Conservation (phyloP, 2,113 vertebrate species). For the Cricetomys ansorgei region DNA sequence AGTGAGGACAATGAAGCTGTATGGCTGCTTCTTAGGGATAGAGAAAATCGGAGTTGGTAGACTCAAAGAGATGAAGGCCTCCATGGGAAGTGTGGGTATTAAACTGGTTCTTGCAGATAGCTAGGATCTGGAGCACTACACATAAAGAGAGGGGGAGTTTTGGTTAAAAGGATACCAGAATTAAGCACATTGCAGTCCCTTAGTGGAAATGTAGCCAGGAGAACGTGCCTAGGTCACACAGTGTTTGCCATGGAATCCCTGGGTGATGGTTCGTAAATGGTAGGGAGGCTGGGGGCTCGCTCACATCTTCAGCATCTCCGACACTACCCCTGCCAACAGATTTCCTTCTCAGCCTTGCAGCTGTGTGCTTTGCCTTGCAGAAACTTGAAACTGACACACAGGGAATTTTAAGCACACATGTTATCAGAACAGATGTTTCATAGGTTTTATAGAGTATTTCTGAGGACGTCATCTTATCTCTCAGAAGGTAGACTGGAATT, state of each 20-base stretch:
- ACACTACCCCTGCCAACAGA: constrained; percentile 33
- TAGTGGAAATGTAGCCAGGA: not conserved
- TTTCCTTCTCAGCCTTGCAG: constrained; percentile 63
- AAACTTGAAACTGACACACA: constrained; percentile 65
- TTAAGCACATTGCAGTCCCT: not conserved
- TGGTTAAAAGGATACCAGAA: not conserved
- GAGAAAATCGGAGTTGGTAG: not conserved
- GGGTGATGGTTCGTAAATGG: not conserved
- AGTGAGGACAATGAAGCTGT: not conserved
- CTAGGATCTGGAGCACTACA: not conserved
- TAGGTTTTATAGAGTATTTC: not conserved
- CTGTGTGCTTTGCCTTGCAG: constrained; percentile 46
- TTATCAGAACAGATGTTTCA: constrained; percentile 80
- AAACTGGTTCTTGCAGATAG: not conserved
- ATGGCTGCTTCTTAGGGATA: not conserved
- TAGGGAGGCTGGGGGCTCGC: not conserved
- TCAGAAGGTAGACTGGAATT: constrained; percentile 64
- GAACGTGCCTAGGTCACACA: not conserved
- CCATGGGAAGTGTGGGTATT: not conserved
- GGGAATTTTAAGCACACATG: constrained; percentile 65
- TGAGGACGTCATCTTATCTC: constrained; percentile 66
- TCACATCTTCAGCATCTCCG: constrained; percentile 8
- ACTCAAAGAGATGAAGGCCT: not conserved
- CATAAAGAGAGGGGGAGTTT: not conserved
- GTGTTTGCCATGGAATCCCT: not conserved